These are phyloP conservation scores for Platichthys stellatus DNA, from an alignment of 2,113 vertebrate species.

Conservation along the genomic window DNA sequence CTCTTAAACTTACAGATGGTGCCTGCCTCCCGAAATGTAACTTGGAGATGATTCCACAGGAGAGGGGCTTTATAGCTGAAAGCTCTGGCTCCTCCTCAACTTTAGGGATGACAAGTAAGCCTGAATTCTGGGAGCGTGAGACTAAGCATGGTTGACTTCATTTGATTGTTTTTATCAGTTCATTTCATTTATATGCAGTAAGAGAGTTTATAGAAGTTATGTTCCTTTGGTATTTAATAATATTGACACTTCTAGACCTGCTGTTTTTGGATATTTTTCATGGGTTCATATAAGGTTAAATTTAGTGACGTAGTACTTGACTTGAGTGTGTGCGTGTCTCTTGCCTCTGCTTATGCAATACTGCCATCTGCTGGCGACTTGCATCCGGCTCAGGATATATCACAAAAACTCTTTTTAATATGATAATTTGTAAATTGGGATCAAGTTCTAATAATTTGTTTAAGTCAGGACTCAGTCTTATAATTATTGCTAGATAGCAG, in stretches of 20 bases:
- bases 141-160: slow-evolving; percentile 48
- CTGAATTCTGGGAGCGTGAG: not conserved
- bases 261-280: too few relatives aligned
- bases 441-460: not conserved
- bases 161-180: slow-evolving; percentile 65
- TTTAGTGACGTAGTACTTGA: not conserved
- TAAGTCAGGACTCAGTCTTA: too few relatives aligned
- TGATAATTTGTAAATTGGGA: not conserved
- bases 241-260: too few relatives aligned
- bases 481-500: too few relatives aligned
- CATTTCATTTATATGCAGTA: slow-evolving; percentile 60
- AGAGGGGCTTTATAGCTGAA: too few relatives aligned
- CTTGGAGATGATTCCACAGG: too few relatives aligned
- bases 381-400: not conserved
- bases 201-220: too few relatives aligned
- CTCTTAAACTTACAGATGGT: too few relatives aligned
- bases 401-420: not conserved
- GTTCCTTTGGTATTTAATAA: too few relatives aligned
- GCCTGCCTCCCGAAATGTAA: too few relatives aligned
- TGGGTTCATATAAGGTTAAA: not conserved
- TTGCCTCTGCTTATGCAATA: not conserved
- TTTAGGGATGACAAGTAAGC: too few relatives aligned
- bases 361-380: slow-evolving; percentile 17
- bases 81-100: too few relatives aligned
- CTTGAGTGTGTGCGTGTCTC: not conserved